Evolutionary conservation across 2,888 invertebrate genomes (phyloP), one percentile per base, ranked within the genome.

Genomic region (Beris chalybata): DNA sequence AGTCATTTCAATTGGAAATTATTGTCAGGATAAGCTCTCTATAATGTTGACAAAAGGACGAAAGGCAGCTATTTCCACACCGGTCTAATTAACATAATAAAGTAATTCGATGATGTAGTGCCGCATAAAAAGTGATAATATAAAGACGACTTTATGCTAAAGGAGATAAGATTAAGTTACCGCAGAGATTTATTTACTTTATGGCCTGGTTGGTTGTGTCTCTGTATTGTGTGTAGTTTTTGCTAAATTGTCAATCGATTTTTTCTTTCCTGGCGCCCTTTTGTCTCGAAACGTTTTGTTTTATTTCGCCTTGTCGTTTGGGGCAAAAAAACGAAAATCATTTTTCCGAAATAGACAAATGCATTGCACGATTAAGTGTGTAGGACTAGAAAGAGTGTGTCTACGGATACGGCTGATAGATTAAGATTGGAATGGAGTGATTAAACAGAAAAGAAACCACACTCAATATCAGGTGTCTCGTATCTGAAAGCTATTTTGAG

Each of bases 251-350:
- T 9, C 43, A 38, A 56, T 56, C 13, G 56, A 38, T 15, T 56
- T 45, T 58, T 58, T 22, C 22, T 22, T 30, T 58, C 29, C 11
- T 22, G 58, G 58, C 58, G 58, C 22, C 58, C 44, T 4, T 22
- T 29, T 58, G 58, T 58, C 58, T 58, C 47, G 45, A 30, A 29
- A 15, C 22, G 22, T 22, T 58, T 13, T 12, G n/a, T 58, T 45
- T 29, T n/a, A 11, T 47, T 45, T 58, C 30, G 44, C 13, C 29
- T 6, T 56, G 22, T 22, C 22, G 22, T 22, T 22, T 22, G 2
- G 22, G 22, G 22, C n/a, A n/a, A 22, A 22, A 22, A 22, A 22
- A 22, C 22, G 22, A 22, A 22, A 22, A 22, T 22, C 1, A 22
- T 22, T 1, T 22, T 22, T 22, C 22, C 22, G 22, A 22, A 22